Conservation (phyloP, 2,797 vertebrate genomes). For the Pangasius djambal region DNA sequence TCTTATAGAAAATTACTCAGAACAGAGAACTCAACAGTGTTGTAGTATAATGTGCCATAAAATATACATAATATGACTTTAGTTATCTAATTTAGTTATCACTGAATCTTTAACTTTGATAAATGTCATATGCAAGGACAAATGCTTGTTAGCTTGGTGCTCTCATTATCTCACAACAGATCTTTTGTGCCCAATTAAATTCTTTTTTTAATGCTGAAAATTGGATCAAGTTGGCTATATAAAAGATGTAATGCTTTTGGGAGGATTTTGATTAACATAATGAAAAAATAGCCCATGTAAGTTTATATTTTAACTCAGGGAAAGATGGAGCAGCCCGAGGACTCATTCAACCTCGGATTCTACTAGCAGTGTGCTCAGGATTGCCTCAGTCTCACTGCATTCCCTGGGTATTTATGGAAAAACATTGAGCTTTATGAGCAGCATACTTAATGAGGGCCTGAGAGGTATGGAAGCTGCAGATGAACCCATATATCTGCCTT, state of each 20-base stretch:
- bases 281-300: slow-evolving; percentile 76
- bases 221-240: slow-evolving; percentile 71
- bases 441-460: slow-evolving; percentile 75
- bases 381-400: slow-evolving; percentile 65
- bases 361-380: slow-evolving; percentile 69
- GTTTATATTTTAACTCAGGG: slow-evolving; percentile 80
- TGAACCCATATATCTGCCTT: slow-evolving; percentile 73
- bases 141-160: slow-evolving; percentile 64
- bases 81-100: background rate
- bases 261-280: slow-evolving; percentile 81
- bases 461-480: slow-evolving; percentile 63
- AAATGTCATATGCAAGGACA: slow-evolving; percentile 74
- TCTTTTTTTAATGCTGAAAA: slow-evolving; percentile 71
- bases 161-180: slow-evolving; percentile 67
- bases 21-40: background rate
- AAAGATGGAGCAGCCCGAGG: slow-evolving; percentile 80
- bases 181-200: slow-evolving; percentile 73
- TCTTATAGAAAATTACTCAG: background rate
- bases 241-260: slow-evolving; percentile 79
- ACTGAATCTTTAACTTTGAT: slow-evolving; percentile 65
- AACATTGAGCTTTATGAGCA: slow-evolving; percentile 78
- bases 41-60: background rate
- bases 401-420: slow-evolving; percentile 80
- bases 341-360: slow-evolving; percentile 82
- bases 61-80: background rate